phyloP scores from a whole-genome alignment of 2,113 vertebrate genomes.

The Acrocephalus arundinaceus region DNA sequence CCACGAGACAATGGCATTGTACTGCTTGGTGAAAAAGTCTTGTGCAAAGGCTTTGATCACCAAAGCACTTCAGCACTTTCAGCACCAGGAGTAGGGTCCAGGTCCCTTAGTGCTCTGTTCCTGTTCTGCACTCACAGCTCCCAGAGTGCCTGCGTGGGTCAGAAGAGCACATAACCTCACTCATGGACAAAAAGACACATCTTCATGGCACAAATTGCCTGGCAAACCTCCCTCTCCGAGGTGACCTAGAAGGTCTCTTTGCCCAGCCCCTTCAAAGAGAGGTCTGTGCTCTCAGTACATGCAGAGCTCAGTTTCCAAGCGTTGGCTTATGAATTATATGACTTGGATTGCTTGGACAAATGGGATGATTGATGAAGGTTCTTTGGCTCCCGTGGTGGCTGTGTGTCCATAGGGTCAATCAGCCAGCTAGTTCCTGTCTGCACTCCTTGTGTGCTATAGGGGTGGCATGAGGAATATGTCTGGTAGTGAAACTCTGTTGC shows the following conservation, averaged over 20 bases:
- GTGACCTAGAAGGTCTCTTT: neutral
- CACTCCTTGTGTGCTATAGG: neutral
- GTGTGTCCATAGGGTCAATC: neutral
- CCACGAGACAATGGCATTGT: neutral
- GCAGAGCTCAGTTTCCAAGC: neutral
- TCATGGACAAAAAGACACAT: neutral
- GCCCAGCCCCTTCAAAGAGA: neutral
- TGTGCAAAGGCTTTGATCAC: neutral
- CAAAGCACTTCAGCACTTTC: neutral
- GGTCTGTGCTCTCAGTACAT: neutral
- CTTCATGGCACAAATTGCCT: neutral
- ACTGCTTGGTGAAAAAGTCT: neutral
- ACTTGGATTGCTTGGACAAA: neutral
- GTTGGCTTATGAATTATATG: neutral
- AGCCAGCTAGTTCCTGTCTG: neutral
- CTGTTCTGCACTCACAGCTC: neutral
- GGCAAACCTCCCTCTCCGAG: neutral
- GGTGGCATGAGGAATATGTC: neutral
- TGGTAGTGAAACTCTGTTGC: neutral
- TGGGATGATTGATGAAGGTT: neutral
- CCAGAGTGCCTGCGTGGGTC: neutral
- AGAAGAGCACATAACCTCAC: rapidly evolving
- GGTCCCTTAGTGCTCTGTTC: neutral
- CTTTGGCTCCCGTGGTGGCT: rapidly evolving
- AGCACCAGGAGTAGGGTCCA: neutral